Percentiles rank a stretch among this genome's conserved stretches.
These are phyloP conservation scores for Tetropium fuscum DNA, from an alignment of 2,888 invertebrate species.

Conservation along the genomic window DNA sequence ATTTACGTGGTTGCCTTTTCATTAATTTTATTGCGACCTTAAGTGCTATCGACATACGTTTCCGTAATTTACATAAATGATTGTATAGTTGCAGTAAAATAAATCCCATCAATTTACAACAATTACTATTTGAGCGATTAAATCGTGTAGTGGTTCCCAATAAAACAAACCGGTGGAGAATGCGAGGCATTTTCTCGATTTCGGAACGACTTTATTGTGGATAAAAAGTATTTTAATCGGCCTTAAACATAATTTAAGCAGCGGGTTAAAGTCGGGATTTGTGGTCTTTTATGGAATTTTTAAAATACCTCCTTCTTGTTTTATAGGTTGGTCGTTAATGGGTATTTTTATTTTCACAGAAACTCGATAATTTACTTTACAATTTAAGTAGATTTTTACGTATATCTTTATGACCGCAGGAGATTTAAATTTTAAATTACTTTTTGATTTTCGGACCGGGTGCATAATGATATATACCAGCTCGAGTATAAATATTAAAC, in stretches of 20 bases:
- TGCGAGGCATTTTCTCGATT: slow-evolving; percentile 24
- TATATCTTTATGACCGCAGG: slow-evolving; percentile 15
- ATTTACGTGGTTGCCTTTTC: too few species aligned
- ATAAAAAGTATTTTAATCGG: slow-evolving; percentile 33
- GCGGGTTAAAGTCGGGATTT: slow-evolving; percentile 15
- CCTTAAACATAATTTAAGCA: slow-evolving; percentile 26
- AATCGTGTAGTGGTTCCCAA: neutral
- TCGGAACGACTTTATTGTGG: slow-evolving; percentile 32
- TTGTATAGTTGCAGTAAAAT: too few species aligned
- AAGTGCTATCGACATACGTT: too few species aligned
- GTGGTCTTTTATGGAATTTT: slow-evolving; percentile 35
- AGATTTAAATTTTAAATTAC: slow-evolving; percentile 15
- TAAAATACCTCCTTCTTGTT: slow-evolving; percentile 35
- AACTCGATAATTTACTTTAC: slow-evolving; percentile 37
- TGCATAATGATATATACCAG: neutral
- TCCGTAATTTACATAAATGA: too few species aligned
- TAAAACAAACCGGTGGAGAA: slow-evolving; percentile 13
- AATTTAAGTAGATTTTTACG: slow-evolving; percentile 24
- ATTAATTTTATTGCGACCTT: too few species aligned
- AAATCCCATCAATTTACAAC: too few species aligned
- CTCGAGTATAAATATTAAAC: too few species aligned
- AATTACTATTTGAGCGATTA: too few species aligned
- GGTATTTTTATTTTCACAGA: slow-evolving; percentile 39
- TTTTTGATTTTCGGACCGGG: slow-evolving; percentile 9
- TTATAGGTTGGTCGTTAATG: slow-evolving; percentile 35